These are phyloP conservation scores for Cydia pomonella DNA, from an alignment of 1,140 invertebrate species.

Conservation along the genomic window DNA sequence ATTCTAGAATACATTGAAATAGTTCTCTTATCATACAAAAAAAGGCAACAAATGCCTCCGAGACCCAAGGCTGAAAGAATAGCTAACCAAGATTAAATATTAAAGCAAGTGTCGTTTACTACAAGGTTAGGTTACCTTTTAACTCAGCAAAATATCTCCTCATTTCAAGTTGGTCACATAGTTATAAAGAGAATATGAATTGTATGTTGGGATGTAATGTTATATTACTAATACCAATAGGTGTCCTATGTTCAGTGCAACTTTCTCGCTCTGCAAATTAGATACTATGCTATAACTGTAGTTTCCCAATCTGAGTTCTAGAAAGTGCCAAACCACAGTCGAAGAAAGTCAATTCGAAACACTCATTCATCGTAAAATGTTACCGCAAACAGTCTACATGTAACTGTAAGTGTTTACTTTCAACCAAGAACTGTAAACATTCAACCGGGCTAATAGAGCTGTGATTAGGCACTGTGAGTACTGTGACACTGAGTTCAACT, in stretches of 20 bases:
- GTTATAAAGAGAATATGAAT: not conserved
- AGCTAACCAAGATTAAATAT: not conserved
- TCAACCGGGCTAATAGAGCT: not conserved
- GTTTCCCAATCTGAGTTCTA: not conserved
- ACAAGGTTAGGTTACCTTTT: not conserved
- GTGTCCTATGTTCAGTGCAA: not conserved
- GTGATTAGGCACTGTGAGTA: not conserved
- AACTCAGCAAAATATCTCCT: not conserved
- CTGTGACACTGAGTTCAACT: not conserved
- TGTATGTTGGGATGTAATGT: no score
- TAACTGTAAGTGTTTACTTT: constrained; percentile 15
- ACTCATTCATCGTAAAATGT: constrained; percentile 1
- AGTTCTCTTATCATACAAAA: no score
- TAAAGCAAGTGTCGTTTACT: not conserved
- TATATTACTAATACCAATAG: not conserved
- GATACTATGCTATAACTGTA: not conserved
- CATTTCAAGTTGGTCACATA: not conserved
- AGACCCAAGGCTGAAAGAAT: not conserved
- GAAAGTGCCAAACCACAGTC: not conserved
- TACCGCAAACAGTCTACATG: constrained; percentile 5
- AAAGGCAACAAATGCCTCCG: no score
- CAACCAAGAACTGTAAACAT: constrained; percentile 10
- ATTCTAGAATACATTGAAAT: no score
- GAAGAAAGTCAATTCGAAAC: constrained; percentile 15
- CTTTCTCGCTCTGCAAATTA: not conserved